Conservation (phyloP, 2,888 invertebrate genomes). For the Mechanitis messenoides region DNA sequence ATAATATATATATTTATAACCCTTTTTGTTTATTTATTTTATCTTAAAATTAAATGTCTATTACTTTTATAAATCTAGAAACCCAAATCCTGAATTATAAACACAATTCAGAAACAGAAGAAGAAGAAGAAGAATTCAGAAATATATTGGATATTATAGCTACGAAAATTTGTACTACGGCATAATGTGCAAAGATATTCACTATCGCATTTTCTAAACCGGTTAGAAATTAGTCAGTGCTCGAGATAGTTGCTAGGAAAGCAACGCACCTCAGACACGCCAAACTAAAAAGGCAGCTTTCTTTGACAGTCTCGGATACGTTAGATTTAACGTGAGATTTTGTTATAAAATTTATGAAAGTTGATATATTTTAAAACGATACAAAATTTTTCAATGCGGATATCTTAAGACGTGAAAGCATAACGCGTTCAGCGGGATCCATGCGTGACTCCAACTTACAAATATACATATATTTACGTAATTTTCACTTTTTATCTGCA, state of each 20-base stretch:
- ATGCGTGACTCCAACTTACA: slow-evolving; percentile 11
- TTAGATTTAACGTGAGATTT: slow-evolving; percentile 19
- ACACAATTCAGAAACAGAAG: no score
- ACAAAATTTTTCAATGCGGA: slow-evolving; percentile 14
- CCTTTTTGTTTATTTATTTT: no score
- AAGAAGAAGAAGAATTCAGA: no score
- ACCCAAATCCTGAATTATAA: no score
- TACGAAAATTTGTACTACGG: slow-evolving; percentile 14
- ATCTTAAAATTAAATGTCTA: no score
- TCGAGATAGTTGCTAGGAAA: slow-evolving; percentile 73
- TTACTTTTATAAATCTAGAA: no score
- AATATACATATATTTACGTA: slow-evolving; percentile 5
- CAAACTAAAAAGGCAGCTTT: slow-evolving; percentile 48
- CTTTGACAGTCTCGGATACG: slow-evolving; percentile 30
- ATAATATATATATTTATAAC: no score
- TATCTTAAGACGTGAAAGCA: slow-evolving; percentile 24
- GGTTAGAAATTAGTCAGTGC: slow-evolving; percentile 76
- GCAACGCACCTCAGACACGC: slow-evolving; percentile 56
- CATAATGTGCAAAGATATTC: slow-evolving; percentile 41
- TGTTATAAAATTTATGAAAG: slow-evolving; percentile 25
- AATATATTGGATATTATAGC: slow-evolving; percentile 8
- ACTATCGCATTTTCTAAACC: slow-evolving; percentile 71
- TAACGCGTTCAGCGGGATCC: slow-evolving; percentile 14
- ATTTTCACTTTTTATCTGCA: slow-evolving; percentile 2
- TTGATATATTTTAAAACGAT: slow-evolving; percentile 18